phyloP scores from a whole-genome alignment of 2,888 invertebrate genomes.

The Lasiommata megera region DNA sequence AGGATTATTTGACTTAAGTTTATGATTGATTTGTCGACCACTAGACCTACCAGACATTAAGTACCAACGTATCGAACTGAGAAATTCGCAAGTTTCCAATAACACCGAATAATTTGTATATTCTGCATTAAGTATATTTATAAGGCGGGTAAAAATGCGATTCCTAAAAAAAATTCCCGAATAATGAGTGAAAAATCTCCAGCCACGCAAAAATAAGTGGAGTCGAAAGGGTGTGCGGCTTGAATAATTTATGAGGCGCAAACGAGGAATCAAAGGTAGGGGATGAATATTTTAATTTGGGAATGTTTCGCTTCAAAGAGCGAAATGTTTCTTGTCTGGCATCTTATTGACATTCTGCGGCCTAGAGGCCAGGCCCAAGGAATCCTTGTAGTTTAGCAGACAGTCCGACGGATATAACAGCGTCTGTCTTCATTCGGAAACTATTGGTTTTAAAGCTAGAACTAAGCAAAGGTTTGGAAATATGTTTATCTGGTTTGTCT shows the following conservation, averaged over 20 bases:
- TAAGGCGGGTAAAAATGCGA: constrained; percentile 24
- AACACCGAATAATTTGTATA: not conserved
- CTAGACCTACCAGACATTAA: too few species aligned
- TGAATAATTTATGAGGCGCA: constrained; percentile 35
- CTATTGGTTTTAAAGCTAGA: too few species aligned
- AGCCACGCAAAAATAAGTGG: constrained; percentile 24
- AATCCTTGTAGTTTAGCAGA: too few species aligned
- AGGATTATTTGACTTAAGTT: too few species aligned
- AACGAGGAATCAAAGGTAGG: constrained; percentile 47
- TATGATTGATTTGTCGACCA: too few species aligned
- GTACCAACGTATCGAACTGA: too few species aligned
- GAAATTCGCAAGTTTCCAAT: not conserved
- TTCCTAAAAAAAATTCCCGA: constrained; percentile 17
- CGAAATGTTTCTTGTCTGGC: not conserved
- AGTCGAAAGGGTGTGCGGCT: constrained; percentile 29
- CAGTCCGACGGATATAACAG: too few species aligned
- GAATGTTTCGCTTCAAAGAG: constrained; percentile 25
- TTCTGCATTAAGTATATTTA: constrained; percentile 16
- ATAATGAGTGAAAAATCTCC: constrained; percentile 29
- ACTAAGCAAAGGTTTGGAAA: too few species aligned
- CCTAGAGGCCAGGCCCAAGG: too few species aligned
- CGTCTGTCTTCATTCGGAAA: too few species aligned
- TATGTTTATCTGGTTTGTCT: too few species aligned
- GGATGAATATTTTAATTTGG: constrained; percentile 34
- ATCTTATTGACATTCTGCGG: constrained; percentile 2